Evolutionary conservation across 1,140 invertebrate genomes (phyloP).

Genomic region (Drosophila orena): DNA sequence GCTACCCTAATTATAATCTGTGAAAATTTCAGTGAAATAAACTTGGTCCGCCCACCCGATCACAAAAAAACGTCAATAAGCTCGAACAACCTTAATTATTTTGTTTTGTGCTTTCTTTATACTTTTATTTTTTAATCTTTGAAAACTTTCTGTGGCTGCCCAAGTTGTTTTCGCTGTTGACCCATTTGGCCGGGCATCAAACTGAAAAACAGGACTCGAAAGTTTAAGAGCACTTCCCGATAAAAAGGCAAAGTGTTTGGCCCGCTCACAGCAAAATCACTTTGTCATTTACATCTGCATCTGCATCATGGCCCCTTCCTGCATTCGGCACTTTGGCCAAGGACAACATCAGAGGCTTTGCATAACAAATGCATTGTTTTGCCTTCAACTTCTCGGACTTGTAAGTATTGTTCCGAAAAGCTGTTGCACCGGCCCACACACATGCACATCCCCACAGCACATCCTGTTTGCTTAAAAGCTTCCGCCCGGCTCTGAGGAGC

Average conservation of each 20-base stretch:
- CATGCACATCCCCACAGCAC: constrained; percentile 60
- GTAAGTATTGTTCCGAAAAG: constrained; percentile 71
- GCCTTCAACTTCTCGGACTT: constrained; percentile 66
- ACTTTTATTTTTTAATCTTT: constrained; percentile 15
- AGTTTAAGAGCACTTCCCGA: constrained; percentile 46
- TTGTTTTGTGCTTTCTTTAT: constrained; percentile 41
- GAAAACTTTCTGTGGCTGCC: constrained; percentile 47
- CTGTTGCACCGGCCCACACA: constrained; percentile 50
- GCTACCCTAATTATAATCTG: constrained; percentile 74
- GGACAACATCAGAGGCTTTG: constrained; percentile 81
- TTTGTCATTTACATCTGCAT: constrained; percentile 59
- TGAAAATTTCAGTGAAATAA: constrained; percentile 46
- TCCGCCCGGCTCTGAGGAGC: constrained; percentile 34
- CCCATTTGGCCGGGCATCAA: constrained; percentile 61
- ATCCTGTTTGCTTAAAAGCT: constrained; percentile 81
- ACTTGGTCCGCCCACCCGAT: constrained; percentile 17
- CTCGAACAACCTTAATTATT: constrained; percentile 76
- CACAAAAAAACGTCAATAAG: constrained; percentile 65
- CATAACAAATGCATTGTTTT: constrained; percentile 79
- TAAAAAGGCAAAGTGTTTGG: constrained; percentile 41
- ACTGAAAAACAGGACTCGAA: constrained; percentile 20
- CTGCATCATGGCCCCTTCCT: constrained; percentile 11
- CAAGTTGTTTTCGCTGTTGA: constrained; percentile 48
- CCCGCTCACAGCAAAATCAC: constrained; percentile 48
- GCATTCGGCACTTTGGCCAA: constrained; percentile 44